Base-by-base conservation (phyloP, 2,113 vertebrate genomes). In the Ramphastos sulfuratus region DNA sequence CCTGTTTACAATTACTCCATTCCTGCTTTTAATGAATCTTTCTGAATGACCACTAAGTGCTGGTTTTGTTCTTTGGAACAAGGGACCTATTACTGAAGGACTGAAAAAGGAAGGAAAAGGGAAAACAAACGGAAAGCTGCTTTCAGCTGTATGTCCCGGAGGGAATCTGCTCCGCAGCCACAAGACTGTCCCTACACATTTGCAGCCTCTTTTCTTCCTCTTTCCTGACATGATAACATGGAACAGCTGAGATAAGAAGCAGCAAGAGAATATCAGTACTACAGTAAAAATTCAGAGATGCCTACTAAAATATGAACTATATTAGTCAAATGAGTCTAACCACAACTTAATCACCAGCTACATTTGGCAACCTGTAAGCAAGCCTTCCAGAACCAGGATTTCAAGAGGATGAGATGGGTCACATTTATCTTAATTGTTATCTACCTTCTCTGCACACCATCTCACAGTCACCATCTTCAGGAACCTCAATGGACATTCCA, bases 1-100 rank as follows among this genome's bases (percentile, higher is more conserved):
- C 96, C 97, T 98, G 97, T 98, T 98, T 98, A 98, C 97, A 98
- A 98, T 98, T 98, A 98, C 95, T 90, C 93, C 76, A 89, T 90
- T 97, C 92, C 92, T 95, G 97, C 82, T 93, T 97, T 97, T 97
- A 98, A 98, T 98, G 97, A 98, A 98, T 98, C 97, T 98, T 97
- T 98, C 96, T 97, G 96, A 98, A 98, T 97, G 97, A 98, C 96
- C 95, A 95, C 97, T 98, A 97, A 97, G 97, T 97, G 97, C 97
- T 98, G 97, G 97, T 97, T 98, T 96, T 97, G 97, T 98, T 98
- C 97, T 97, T 97, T 94, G 97, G 97, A 98, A 98, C 97, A 98
- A 98, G 97, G 97, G 97, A 98, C 96, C 98, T 98, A 98, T 98
- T 98, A 98, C 98, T 96, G 97, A 86, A 97, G 94, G 93, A 97